Conservation (phyloP, 2,797 vertebrate species). For the Acipenser transmontanus region DNA sequence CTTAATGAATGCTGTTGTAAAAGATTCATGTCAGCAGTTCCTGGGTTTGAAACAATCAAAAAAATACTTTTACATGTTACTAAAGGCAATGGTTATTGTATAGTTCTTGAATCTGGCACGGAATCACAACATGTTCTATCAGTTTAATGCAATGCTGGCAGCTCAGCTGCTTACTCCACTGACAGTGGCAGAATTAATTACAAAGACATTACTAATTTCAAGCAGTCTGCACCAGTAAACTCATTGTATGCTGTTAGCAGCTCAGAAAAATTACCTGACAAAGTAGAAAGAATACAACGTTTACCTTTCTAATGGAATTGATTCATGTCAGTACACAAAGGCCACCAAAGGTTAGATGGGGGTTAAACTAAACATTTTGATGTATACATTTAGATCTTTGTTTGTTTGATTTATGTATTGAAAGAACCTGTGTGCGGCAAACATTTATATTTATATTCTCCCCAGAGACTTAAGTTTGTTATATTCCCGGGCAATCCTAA, state of each 20-base stretch:
- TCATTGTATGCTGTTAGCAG: slow-evolving; percentile 23
- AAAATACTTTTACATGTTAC: slow-evolving; percentile 34
- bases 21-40: slow-evolving; percentile 6
- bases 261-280: slow-evolving; percentile 37
- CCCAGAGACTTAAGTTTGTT: slow-evolving; percentile 41
- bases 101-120: slow-evolving; percentile 48
- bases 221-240: slow-evolving; percentile 41
- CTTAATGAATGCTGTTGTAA: slow-evolving; percentile 38
- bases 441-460: slow-evolving; percentile 40
- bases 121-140: slow-evolving; percentile 41
- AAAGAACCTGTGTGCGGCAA: slow-evolving; percentile 52
- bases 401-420: slow-evolving; percentile 39
- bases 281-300: slow-evolving; percentile 19
- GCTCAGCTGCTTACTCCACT: slow-evolving; percentile 34
- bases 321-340: slow-evolving; percentile 53
- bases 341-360: slow-evolving; percentile 47
- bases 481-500: slow-evolving; percentile 28
- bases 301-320: slow-evolving; percentile 44
- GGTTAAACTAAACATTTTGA: slow-evolving; percentile 43
- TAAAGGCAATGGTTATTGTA: slow-evolving; percentile 51
- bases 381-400: slow-evolving; percentile 51
- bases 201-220: slow-evolving; percentile 52
- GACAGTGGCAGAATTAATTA: slow-evolving; percentile 63
- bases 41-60: slow-evolving; percentile 41
- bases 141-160: slow-evolving; percentile 33